A percentile compares a stretch with the other conserved stretches of the same genome.
Conservation (phyloP, 2,113 vertebrate genomes). For the Lucifuga dentata region DNA sequence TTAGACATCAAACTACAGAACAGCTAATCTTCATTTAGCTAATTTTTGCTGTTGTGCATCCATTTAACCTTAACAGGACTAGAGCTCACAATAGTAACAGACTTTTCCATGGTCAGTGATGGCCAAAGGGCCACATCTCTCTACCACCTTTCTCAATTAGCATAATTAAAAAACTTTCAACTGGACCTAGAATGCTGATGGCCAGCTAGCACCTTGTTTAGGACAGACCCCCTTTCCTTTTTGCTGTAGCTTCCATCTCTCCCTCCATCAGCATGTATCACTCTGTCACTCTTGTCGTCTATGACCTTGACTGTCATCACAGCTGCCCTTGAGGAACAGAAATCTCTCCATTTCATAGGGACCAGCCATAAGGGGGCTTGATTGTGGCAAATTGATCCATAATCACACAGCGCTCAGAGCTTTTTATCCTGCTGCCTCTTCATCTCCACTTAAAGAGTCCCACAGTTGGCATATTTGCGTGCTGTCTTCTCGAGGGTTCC, state of each 20-base stretch:
- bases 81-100: constrained; percentile 9
- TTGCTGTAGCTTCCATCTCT: constrained; percentile 7
- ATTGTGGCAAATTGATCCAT: constrained; percentile 86
- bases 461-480: constrained; percentile 80
- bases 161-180: constrained; percentile 72
- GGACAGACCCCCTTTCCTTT: constrained; percentile 24
- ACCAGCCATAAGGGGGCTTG: constrained; percentile 80
- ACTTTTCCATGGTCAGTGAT: constrained; percentile 41
- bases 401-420: constrained; percentile 81
- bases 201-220: constrained; percentile 38
- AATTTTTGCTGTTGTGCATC: constrained; percentile 9
- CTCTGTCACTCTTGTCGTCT: constrained; percentile 61
- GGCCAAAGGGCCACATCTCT: constrained; percentile 43
- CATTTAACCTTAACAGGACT: constrained; percentile 21
- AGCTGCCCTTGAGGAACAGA: constrained; percentile 77
- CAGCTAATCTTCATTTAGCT: constrained; percentile 1
- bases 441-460: constrained; percentile 78
- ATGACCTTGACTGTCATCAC: constrained; percentile 78
- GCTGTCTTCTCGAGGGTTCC: constrained; percentile 78
- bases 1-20: neutral
- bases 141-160: constrained; percentile 55
- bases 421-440: constrained; percentile 81
- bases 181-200: constrained; percentile 49
- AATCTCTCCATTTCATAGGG: constrained; percentile 81
- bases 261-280: constrained; percentile 34